Evolutionary conservation across 1,140 invertebrate species (phyloP), one percentile per base, ranked within the genome.

Genomic region (Drosophila funebris): DNA sequence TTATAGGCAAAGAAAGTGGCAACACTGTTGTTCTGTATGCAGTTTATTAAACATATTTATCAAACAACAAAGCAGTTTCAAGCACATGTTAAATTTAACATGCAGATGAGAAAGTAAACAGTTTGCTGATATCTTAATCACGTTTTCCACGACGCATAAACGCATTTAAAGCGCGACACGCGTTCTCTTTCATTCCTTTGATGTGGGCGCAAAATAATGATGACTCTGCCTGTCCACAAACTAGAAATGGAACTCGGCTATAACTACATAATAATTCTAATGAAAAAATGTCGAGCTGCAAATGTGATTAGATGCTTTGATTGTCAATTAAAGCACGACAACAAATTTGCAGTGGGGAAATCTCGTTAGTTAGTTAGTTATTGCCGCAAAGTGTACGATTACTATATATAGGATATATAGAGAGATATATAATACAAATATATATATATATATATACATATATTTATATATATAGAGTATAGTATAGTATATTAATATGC

Each of bases 241-340:
- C 43, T 29, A 22, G 36, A 53, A 16, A 22, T 24, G 13, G 41
- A 16, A 50, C 46, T 52, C 6, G 36, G 62, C 62, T 57, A 57
- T 79, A 82, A 88, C 74, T 87, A 82, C 78, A 76, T 87, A 87
- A 87, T 87, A 87, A 88, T 87, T 87, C 83, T 87, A 87, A 87
- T 87, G 82, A 87, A 87, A 87, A 87, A 87, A 88, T 82, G 82
- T 88, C 83, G 78, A 85, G 83, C 75, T 74, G 83, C 78, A 87
- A 87, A 87, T 87, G 87, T 87, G 82, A 87, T 87, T 87, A 87
- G 66, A 76, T 58, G 82, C 82, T 87, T 87, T 87, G 82, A 87
- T 87, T 87, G 82, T 87, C 82, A 87, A 87, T 87, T 87, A 88
- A 87, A 85, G 83, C 74, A 41, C 74, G 88, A 73, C 83, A 87